Base-by-base conservation (phyloP, 1,140 invertebrate genomes). In the Acyrthosiphon pisum region DNA sequence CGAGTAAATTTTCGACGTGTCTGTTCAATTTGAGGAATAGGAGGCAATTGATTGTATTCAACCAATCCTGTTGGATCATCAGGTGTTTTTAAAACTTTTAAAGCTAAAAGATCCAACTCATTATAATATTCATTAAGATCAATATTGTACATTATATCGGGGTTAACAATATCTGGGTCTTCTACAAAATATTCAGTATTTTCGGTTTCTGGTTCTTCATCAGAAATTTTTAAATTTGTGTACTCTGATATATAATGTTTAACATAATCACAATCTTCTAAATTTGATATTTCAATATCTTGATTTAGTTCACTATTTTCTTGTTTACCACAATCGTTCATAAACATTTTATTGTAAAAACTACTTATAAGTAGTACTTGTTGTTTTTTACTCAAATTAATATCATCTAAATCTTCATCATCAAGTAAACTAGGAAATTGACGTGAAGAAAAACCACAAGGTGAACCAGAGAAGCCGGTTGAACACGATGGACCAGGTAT, bases 61-160 rank as follows among this genome's bases (percentile, higher is more conserved):
- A 86, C 23, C 6, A 86, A 84, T 41, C 53, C 9, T 50, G 44
- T 83, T 11, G 41, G 22, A 41, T 93, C 81, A 44, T 86, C 37
- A 30, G 91, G 35, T 41, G 81, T 86, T n/a, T 56, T 41, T 9
- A 23, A 4, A 86, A 93, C n/a, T 56, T 84, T 48, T 44, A 56
- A 35, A 84, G 84, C 76, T 50, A 93, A 44, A 14, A 53, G 4
- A 22, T 93, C 91, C 81, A 93, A 56, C 18, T 93, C 20, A 56
- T 41, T 93, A 50, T 50, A 93, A 93, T 93, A 83, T 86, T 93
- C 44, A 93, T 93, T 84, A 41, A 93, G 76, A 41, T 86, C 4
- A 37, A 93, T 93, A 53, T 93, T 93, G 26, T 86, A 93, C 35
- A 53, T 56, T 93, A 93, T 93, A 41, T 93, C 91, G 18, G 91